A percentile compares a stretch with the other conserved stretches of the same genome.
phyloP scores from a whole-genome alignment of 2,888 invertebrate species.

The Andrena haemorrhoa region DNA sequence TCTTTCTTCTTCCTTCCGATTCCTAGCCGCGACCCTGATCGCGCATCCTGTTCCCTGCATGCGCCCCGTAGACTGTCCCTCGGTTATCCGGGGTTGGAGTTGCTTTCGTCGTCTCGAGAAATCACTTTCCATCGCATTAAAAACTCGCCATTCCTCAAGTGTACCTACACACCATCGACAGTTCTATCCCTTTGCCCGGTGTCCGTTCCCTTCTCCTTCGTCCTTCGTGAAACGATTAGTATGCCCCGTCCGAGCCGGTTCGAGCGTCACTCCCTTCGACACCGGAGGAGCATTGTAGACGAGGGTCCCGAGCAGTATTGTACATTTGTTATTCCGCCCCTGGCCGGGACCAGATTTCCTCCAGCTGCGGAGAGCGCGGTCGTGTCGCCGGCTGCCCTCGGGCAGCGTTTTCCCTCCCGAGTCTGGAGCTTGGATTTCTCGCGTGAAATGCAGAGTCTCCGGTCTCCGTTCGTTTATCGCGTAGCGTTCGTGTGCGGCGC shows the following conservation, averaged over 20 bases:
- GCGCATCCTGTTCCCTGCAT: slow-evolving; percentile 43
- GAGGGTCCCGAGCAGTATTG: slow-evolving; percentile 64
- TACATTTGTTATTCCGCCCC: slow-evolving; percentile 76
- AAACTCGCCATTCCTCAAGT: slow-evolving; percentile 17
- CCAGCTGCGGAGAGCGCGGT: slow-evolving; percentile 52
- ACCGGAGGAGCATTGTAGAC: slow-evolving; percentile 62
- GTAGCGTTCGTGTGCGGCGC: slow-evolving; percentile 18
- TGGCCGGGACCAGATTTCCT: slow-evolving; percentile 67
- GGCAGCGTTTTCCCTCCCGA: slow-evolving; percentile 35
- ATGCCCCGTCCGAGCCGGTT: slow-evolving; percentile 65
- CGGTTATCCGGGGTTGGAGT: background rate
- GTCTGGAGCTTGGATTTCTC: slow-evolving; percentile 23
- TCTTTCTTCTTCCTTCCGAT: slow-evolving; percentile 43
- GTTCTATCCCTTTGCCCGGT: slow-evolving; percentile 20
- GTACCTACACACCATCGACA: slow-evolving; percentile 39
- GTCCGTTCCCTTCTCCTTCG: slow-evolving; percentile 22
- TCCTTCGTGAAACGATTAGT: slow-evolving; percentile 74
- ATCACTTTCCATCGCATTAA: background rate
- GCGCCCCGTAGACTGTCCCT: slow-evolving; percentile 12
- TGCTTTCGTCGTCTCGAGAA: background rate
- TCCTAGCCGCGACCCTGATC: slow-evolving; percentile 38
- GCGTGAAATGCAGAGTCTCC: slow-evolving; percentile 4
- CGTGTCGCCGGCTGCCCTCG: slow-evolving; percentile 10
- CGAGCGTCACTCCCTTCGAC: slow-evolving; percentile 67
- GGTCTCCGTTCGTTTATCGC: background rate